Evolutionary conservation across 2,888 invertebrate species (phyloP).

Genomic region (Sarcophaga subvicina): DNA sequence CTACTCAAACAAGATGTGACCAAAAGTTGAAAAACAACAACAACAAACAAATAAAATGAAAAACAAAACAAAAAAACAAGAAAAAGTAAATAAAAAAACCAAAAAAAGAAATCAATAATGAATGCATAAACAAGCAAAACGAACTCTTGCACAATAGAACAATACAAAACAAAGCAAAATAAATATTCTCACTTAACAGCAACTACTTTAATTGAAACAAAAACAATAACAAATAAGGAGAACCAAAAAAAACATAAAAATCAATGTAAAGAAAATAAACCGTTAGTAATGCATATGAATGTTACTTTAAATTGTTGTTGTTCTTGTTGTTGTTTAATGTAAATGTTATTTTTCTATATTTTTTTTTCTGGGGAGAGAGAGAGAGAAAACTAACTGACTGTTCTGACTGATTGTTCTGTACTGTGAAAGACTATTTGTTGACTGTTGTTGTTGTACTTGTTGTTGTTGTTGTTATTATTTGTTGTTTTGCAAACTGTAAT

Average conservation of each 20-base stretch:
- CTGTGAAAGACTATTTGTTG: too few relatives aligned
- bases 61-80: too few relatives aligned
- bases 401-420: constrained; percentile 42
- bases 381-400: constrained; percentile 22
- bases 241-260: too few relatives aligned
- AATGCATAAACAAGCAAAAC: too few relatives aligned
- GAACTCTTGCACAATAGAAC: constrained; percentile 7
- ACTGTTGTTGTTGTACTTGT: constrained; percentile 11
- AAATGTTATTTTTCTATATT: too few relatives aligned
- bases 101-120: too few relatives aligned
- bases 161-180: too few relatives aligned
- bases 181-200: too few relatives aligned
- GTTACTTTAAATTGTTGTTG: constrained; percentile 29
- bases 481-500: background rate
- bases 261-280: too few relatives aligned
- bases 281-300: background rate
- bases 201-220: too few relatives aligned
- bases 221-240: too few relatives aligned
- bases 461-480: constrained; percentile 28
- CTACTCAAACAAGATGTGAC: background rate
- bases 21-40: constrained; percentile 24
- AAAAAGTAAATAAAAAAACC: too few relatives aligned
- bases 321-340: background rate
- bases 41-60: background rate
- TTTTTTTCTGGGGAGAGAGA: background rate